These are phyloP conservation scores for Mercenaria mercenaria DNA, from an alignment of 1,140 invertebrate species.

Conservation along the genomic window DNA sequence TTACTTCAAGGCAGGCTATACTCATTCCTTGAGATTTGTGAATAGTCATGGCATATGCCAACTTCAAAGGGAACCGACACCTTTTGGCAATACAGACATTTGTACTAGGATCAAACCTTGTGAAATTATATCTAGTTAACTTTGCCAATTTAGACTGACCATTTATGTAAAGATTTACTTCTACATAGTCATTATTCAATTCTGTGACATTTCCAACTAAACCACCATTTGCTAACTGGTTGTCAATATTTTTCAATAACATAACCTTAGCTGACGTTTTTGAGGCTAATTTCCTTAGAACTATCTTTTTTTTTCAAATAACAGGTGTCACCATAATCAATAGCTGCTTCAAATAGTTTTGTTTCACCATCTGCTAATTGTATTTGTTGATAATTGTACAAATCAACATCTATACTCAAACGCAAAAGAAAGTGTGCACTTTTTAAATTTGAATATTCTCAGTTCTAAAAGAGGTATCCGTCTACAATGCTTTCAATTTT, in stretches of 20 bases:
- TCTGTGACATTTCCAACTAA: conserved; percentile 36
- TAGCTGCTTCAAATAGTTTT: not conserved
- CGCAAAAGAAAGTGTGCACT: no score
- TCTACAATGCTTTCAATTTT: no score
- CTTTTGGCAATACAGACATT: not conserved
- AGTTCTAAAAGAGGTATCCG: no score
- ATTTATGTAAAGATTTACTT: not conserved
- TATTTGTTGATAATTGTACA: not conserved
- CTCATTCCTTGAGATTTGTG: conserved; percentile 46
- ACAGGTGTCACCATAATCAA: not conserved
- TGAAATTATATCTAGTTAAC: not conserved
- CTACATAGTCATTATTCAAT: not conserved
- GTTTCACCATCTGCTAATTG: not conserved
- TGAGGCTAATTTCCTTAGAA: not conserved
- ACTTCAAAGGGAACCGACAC: not conserved
- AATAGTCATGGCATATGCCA: conserved; percentile 23
- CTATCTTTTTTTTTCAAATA: not conserved
- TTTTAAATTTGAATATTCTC: no score
- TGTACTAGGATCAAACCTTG: not conserved
- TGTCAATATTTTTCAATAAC: conserved; percentile 29
- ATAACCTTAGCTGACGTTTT: conserved; percentile 14
- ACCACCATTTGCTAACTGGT: conserved; percentile 39
- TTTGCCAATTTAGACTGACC: not conserved
- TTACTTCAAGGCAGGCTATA: not conserved
- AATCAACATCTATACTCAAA: not conserved